Evolutionary conservation across 2,888 invertebrate genomes (phyloP).

Genomic region (Diaprepes abbreviatus): DNA sequence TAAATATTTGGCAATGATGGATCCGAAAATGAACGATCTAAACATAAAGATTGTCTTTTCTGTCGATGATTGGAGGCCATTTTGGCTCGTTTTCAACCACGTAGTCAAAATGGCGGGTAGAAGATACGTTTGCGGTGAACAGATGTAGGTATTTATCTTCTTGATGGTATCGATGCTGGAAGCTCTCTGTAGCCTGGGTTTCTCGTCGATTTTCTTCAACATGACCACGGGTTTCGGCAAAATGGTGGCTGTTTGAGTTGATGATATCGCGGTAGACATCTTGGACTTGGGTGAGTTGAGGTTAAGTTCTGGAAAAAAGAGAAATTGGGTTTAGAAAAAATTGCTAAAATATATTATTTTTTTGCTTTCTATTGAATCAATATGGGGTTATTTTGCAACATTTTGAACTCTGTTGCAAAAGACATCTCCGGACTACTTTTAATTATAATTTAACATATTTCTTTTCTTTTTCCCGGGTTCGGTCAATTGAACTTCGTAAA

Average conservation of each 20-base stretch:
- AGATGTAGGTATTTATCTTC: constrained; percentile 43
- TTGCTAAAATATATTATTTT: no score
- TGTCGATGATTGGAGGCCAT: constrained; percentile 37
- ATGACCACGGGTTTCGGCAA: constrained; percentile 34
- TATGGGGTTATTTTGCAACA: no score
- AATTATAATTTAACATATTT: no score
- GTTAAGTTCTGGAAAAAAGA: constrained; percentile 1
- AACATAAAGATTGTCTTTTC: constrained; percentile 49
- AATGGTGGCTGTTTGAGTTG: constrained; percentile 32
- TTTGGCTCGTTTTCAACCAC: constrained; percentile 48
- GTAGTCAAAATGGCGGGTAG: constrained; percentile 46
- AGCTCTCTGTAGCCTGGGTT: constrained; percentile 30
- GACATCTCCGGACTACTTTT: no score
- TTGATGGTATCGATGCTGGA: constrained; percentile 46
- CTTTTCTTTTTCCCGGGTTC: no score
- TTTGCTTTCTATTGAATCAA: no score
- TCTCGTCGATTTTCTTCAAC: constrained; percentile 30
- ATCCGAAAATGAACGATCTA: constrained; percentile 44
- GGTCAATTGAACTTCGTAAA: no score
- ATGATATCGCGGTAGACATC: constrained; percentile 40
- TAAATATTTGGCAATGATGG: constrained; percentile 37
- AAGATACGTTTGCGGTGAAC: constrained; percentile 43
- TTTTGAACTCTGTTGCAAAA: no score
- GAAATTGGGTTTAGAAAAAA: no score
- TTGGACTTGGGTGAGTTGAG: neutral